These are phyloP conservation scores for Brachyalestes nurse DNA, from an alignment of 2,797 vertebrate genomes.

Conservation along the genomic window DNA sequence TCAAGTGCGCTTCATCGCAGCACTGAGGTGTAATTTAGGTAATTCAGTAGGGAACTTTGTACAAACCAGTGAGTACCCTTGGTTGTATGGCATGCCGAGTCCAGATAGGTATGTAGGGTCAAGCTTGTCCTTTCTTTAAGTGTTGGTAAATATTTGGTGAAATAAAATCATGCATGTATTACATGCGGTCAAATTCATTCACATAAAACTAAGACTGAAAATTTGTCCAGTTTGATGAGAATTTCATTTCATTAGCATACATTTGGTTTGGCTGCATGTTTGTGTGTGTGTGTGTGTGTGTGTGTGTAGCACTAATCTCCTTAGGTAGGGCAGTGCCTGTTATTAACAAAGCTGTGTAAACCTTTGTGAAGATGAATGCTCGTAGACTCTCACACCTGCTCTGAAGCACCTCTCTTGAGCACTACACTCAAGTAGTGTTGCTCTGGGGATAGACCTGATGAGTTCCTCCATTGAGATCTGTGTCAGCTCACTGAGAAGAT, in stretches of 20 bases:
- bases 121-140: constrained; percentile 9
- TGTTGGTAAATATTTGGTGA: constrained; percentile 13
- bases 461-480: constrained; percentile 37
- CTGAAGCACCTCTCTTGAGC: constrained; percentile 50
- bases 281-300: constrained; percentile 27
- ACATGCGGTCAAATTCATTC: not conserved
- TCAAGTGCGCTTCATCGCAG: constrained; percentile 29
- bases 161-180: constrained; percentile 32
- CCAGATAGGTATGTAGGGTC: constrained; percentile 25
- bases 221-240: constrained; percentile 15
- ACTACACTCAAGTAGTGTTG: constrained; percentile 48
- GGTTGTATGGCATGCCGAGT: constrained; percentile 3
- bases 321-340: constrained; percentile 68
- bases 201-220: constrained; percentile 31
- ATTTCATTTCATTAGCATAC: constrained; percentile 31
- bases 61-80: constrained; percentile 42
- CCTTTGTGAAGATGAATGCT: constrained; percentile 58
- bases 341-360: constrained; percentile 52
- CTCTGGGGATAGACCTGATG: constrained; percentile 50
- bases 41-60: constrained; percentile 40
- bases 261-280: not conserved
- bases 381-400: constrained; percentile 56
- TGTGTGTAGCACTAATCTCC: constrained; percentile 70
- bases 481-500: constrained; percentile 34
- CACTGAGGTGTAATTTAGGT: constrained; percentile 52